phyloP scores from a whole-genome alignment of 1,140 invertebrate species.

The Plodia interpunctella region DNA sequence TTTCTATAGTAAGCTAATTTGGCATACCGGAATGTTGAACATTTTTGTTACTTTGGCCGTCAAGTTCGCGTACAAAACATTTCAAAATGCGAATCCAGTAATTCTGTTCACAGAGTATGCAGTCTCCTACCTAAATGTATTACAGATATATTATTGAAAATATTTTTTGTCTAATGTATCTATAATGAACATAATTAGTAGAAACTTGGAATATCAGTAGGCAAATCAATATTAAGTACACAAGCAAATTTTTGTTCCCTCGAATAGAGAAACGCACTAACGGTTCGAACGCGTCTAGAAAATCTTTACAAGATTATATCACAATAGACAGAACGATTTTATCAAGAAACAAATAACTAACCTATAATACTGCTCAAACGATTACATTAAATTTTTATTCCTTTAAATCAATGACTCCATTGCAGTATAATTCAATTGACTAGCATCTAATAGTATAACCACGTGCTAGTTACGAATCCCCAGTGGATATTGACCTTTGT shows the following conservation, averaged over 20 bases:
- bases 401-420: slow-evolving; percentile 45
- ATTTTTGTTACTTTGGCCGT: slow-evolving; percentile 42
- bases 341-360: slow-evolving; percentile 60
- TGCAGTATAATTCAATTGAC: slow-evolving; percentile 67
- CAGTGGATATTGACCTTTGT: not conserved
- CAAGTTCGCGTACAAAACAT: slow-evolving; percentile 15
- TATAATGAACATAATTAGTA: not conserved
- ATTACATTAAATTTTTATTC: slow-evolving; percentile 48
- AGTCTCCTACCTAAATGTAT: not conserved
- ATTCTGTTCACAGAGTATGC: not conserved
- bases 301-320: slow-evolving; percentile 46
- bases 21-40: slow-evolving; percentile 66
- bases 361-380: slow-evolving; percentile 72
- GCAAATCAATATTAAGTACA: slow-evolving; percentile 17
- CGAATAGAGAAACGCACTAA: slow-evolving; percentile 22
- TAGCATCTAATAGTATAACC: slow-evolving; percentile 54
- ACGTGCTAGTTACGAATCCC: not conserved
- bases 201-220: slow-evolving; percentile 2
- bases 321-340: slow-evolving; percentile 56
- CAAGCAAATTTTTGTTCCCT: slow-evolving; percentile 17
- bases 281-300: slow-evolving; percentile 35
- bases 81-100: not conserved
- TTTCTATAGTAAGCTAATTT: slow-evolving; percentile 53
- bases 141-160: not conserved
- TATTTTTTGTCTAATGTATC: not conserved